These are phyloP conservation scores for Corythoichthys intestinalis DNA, from an alignment of 2,113 vertebrate genomes.

Conservation along the genomic window DNA sequence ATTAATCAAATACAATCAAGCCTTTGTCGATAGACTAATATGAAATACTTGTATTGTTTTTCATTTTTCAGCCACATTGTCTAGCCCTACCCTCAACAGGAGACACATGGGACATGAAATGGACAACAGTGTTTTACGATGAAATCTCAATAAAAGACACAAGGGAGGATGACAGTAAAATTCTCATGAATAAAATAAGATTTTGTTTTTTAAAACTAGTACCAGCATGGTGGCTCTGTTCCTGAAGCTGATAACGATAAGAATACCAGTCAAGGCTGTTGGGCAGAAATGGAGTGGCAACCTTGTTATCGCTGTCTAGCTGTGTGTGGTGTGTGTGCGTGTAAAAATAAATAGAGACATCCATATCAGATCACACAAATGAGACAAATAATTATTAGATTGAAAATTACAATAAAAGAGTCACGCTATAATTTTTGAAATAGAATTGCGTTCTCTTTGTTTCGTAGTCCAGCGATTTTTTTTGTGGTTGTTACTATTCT, in stretches of 20 bases:
- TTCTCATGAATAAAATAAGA: not conserved
- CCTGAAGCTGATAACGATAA: slow-evolving; percentile 38
- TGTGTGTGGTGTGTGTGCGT: slow-evolving; percentile 16
- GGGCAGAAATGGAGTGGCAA: slow-evolving; percentile 34
- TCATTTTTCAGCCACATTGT: no score
- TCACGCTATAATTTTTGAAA: not conserved
- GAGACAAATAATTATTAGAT: not conserved
- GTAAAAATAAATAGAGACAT: not conserved
- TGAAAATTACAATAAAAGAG: not conserved
- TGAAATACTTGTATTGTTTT: no score
- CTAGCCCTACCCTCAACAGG: not conserved
- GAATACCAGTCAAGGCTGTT: slow-evolving; percentile 29
- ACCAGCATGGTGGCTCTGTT: slow-evolving; percentile 40
- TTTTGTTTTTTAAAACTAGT: not conserved
- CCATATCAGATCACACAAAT: slow-evolving; percentile 4
- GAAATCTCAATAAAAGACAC: not conserved
- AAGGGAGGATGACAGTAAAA: not conserved
- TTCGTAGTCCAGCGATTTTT: slow-evolving; percentile 15
- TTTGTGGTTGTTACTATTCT: slow-evolving; percentile 44
- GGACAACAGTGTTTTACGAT: not conserved
- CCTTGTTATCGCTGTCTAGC: slow-evolving; percentile 50
- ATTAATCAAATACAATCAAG: no score
- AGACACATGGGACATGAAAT: not conserved
- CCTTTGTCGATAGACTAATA: no score
- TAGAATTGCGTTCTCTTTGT: slow-evolving; percentile 4